These are phyloP conservation scores for Leucania comma DNA, from an alignment of 2,888 invertebrate genomes.

Conservation along the genomic window DNA sequence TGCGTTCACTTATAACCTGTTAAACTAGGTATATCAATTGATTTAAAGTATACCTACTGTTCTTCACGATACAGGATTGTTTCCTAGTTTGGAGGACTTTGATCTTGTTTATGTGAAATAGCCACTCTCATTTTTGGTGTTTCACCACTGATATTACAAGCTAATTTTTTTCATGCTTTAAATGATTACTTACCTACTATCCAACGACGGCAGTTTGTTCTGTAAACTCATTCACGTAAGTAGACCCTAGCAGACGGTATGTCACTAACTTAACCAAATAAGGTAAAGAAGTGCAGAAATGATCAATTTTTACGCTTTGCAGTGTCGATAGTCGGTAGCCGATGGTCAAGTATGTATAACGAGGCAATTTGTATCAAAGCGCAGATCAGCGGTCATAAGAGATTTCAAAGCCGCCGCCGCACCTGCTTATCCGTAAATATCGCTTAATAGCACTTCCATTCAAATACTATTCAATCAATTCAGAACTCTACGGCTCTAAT, in stretches of 20 bases:
- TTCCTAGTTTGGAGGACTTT: too few relatives aligned
- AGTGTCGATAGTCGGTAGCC: slow-evolving; percentile 56
- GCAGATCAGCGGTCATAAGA: slow-evolving; percentile 79
- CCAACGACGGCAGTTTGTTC: background rate
- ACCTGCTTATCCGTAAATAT: slow-evolving; percentile 85
- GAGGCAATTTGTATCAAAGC: slow-evolving; percentile 86
- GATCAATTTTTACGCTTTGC: slow-evolving; percentile 47
- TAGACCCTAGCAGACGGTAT: slow-evolving; percentile 9
- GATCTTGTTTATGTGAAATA: background rate
- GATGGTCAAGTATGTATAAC: slow-evolving; percentile 73
- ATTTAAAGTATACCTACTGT: too few relatives aligned
- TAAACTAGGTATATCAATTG: too few relatives aligned
- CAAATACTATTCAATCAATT: slow-evolving; percentile 31
- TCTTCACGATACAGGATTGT: too few relatives aligned
- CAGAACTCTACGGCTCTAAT: slow-evolving; percentile 39
- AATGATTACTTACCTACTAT: background rate
- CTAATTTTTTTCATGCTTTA: too few relatives aligned
- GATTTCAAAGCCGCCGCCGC: slow-evolving; percentile 84
- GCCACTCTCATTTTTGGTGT: background rate
- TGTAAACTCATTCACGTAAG: background rate
- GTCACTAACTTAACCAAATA: slow-evolving; percentile 20
- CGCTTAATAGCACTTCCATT: slow-evolving; percentile 76
- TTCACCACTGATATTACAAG: too few relatives aligned
- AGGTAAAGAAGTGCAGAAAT: slow-evolving; percentile 38
- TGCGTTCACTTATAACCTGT: too few relatives aligned